Conservation (phyloP, 2,797 vertebrate species). For the Naso thynnoides region DNA sequence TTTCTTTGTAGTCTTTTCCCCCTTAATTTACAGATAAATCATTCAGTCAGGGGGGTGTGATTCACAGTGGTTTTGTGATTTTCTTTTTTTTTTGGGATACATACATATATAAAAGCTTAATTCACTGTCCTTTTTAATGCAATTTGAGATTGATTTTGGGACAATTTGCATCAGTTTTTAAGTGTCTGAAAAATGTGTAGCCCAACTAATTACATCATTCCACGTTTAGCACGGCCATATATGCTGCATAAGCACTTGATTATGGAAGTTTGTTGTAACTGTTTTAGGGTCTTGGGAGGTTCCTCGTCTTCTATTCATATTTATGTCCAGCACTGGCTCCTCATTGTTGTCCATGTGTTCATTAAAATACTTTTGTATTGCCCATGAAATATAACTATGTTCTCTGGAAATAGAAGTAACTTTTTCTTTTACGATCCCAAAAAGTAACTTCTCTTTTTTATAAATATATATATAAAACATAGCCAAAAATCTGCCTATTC, state of each 20-base stretch:
- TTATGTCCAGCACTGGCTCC: constrained; percentile 25
- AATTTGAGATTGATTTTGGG: constrained; percentile 20
- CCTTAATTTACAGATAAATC: background rate
- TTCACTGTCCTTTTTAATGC: constrained; percentile 17
- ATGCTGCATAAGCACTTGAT: constrained; percentile 56
- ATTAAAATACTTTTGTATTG: constrained; percentile 14
- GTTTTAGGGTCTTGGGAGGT: background rate
- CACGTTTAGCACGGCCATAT: constrained; percentile 47
- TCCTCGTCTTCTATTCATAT: constrained; percentile 17
- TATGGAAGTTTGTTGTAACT: constrained; percentile 50
- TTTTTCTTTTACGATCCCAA: background rate
- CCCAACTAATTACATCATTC: constrained; percentile 64
- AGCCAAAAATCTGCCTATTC: constrained; percentile 31
- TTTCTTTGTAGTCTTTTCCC: background rate
- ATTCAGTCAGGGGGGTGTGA: constrained; percentile 6
- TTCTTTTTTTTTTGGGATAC: constrained; percentile 12
- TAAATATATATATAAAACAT: constrained; percentile 7
- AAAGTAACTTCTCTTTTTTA: constrained; percentile 3
- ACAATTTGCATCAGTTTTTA: constrained; percentile 49
- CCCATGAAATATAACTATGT: background rate
- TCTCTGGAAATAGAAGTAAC: background rate
- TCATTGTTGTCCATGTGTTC: constrained; percentile 18
- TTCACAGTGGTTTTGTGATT: constrained; percentile 26
- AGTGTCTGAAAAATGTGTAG: constrained; percentile 56
- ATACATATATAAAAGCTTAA: constrained; percentile 2